A percentile compares a stretch with the other conserved stretches of the same genome.
phyloP scores from a whole-genome alignment of 2,797 vertebrate species.

The Balearica regulorum region DNA sequence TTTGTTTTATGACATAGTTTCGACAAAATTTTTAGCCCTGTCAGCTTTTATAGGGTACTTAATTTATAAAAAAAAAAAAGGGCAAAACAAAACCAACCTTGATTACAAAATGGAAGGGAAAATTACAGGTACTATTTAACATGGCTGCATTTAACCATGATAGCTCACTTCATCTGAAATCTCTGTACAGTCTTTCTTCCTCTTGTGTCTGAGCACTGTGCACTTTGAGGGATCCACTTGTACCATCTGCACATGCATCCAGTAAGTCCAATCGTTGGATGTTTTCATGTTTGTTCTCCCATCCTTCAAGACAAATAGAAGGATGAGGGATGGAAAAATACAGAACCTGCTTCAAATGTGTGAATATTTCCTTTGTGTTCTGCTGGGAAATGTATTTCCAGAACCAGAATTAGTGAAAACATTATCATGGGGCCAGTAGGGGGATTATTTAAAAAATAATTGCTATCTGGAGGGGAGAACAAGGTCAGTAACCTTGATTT shows the following conservation, averaged over 20 bases:
- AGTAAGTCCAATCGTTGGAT: background rate
- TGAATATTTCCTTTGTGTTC: background rate
- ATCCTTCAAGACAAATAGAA: background rate
- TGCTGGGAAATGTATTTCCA: background rate
- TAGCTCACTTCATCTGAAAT: background rate
- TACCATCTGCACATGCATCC: too few species aligned
- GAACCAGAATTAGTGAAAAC: background rate
- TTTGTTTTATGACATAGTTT: background rate
- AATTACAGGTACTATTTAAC: background rate
- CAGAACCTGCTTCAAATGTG: background rate
- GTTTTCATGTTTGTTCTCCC: background rate
- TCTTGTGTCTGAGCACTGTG: too few species aligned
- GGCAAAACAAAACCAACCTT: background rate
- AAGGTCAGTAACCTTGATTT: background rate
- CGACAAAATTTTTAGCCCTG: background rate
- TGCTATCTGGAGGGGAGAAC: rapidly evolving
- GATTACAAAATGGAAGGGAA: background rate
- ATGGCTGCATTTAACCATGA: background rate
- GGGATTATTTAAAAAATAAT: background rate
- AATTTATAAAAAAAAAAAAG: background rate
- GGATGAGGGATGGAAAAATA: background rate
- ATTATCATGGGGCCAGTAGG: background rate
- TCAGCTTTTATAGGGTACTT: background rate
- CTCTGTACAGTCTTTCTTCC: background rate
- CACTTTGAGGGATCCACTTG: background rate